Base-by-base conservation (phyloP, 2,113 vertebrate species). In the Paedocypris sp. region DNA sequence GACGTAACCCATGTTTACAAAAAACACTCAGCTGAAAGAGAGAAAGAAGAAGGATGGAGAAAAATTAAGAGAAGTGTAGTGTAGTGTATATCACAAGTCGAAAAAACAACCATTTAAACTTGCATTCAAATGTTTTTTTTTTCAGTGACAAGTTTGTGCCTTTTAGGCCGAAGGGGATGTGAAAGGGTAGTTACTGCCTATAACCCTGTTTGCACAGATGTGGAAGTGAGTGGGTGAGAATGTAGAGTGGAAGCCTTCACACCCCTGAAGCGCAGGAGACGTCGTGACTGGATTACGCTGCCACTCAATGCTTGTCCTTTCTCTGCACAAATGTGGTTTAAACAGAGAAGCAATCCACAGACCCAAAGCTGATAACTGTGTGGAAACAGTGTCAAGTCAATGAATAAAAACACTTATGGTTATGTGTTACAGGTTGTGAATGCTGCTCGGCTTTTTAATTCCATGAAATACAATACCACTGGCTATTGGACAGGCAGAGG, bases 201-300 rank as follows among this genome's bases (percentile, higher is more conserved):
- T 36, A 32, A 31, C 29, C 32, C 10, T 8, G 11, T 23, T 25
- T 39, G n/a, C 10, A 35, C 25, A 9, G 2, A 11, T 39, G 42
- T 18, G 33, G 49, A 33, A 63, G 26, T 33, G 51, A 43, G 60
- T 57, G 66, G 56, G 35, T 42, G 66, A 36, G 16, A 13, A 10
- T 49, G 35, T 22, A 54, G 22, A 41, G 35, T 56, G 52, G 52
- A 56, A 56, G 52, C 36, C 36, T 56, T 36, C 23, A 41, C 52
- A 56, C 52, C 52, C 52, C 52, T 54, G 35, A 56, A 56, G 52
- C 6, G 7, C 23, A 56, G 41, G 13, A 56, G 15, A 26, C 39
- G 29, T 56, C 52, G 52, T 56, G 52, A 56, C 52, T 29, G 15
- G 43, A 61, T 32, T 49, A 8, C 46, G 39, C 33, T 28, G 36